Evolutionary conservation across 2,888 invertebrate species (phyloP), one percentile per base, ranked within the genome.

Genomic region (Apomyelois bistriatella): DNA sequence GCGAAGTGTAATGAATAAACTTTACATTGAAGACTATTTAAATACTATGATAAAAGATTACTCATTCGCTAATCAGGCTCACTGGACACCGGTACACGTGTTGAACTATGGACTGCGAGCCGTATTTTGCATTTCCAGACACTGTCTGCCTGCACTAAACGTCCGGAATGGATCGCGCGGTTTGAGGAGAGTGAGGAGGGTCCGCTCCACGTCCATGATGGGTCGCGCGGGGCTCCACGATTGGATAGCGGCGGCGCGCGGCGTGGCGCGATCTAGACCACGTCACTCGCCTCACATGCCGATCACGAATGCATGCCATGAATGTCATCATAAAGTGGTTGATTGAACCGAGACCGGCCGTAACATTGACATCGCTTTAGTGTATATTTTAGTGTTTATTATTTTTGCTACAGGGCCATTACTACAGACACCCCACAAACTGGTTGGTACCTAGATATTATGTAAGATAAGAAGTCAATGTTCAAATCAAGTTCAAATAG

Each of bases 261-360:
- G 58, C 68, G 80, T 88, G 85, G 88, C 88, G 88, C 85, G 87
- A 88, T 84, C 65, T 72, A 66, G 71, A 79, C 84, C 84, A 86
- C 86, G 85, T 84, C 84, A 85, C 73, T 60, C 68, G 64, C 53
- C 63, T 17, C 28, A 22, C 35, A 17, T 53, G 43, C 58, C 62
- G 62, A 22, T 22, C 4, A 3, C 32, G 32, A 37, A 48, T 48
- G 40, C 49, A 53, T 47, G 22, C 22, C 41, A 53, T 52, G 46
- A 48, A 37, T n/a, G 41, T 36, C 41, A 43, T 15, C 17, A 12
- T 9, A 46, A 22, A 8, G 22, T 22, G 22, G 22, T 22, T 5
- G 22, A 22, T 22, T 22, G 22, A 22, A 22, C 22, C 22, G 22
- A n/a, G n/a, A 22, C 22, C 22, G 22, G 22, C 22, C 22, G 3